A percentile compares a stretch with the other conserved stretches of the same genome.
These are phyloP conservation scores for Megalurothrips usitatus DNA, from an alignment of 2,888 invertebrate genomes.

Conservation along the genomic window DNA sequence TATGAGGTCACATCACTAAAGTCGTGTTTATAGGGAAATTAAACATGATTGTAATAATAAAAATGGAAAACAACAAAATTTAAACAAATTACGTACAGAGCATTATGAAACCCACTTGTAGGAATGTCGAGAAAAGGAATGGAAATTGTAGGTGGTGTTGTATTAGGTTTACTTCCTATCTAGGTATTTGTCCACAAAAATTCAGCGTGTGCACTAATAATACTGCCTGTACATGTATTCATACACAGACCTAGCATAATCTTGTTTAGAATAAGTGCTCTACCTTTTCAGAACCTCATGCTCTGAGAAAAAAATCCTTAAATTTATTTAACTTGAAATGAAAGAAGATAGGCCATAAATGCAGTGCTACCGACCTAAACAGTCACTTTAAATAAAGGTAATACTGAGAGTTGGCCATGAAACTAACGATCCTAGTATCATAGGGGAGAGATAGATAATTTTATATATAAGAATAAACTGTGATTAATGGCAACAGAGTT, in stretches of 20 bases:
- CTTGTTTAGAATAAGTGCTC: slow-evolving; percentile 27
- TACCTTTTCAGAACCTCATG: neutral
- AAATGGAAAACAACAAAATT: neutral
- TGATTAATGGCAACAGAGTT: slow-evolving; percentile 22
- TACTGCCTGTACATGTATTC: slow-evolving; percentile 11
- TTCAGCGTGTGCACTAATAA: slow-evolving; percentile 13
- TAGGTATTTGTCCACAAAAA: slow-evolving; percentile 16
- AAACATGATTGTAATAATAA: neutral
- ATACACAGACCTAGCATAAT: slow-evolving; percentile 10
- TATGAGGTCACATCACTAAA: slow-evolving; percentile 7
- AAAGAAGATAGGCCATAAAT: slow-evolving; percentile 16
- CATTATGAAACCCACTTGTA: neutral
- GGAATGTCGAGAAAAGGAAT: slow-evolving; percentile 2
- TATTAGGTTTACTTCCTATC: neutral
- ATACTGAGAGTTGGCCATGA: slow-evolving; percentile 26
- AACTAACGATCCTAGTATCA: slow-evolving; percentile 6
- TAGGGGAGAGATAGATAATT: slow-evolving; percentile 1
- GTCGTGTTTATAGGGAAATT: neutral
- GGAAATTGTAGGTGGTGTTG: neutral
- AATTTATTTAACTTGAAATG: slow-evolving; percentile 28
- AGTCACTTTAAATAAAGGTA: slow-evolving; percentile 25
- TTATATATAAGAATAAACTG: slow-evolving; percentile 20
- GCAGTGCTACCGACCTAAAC: slow-evolving; percentile 20
- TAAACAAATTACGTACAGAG: neutral
- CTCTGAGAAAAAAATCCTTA: slow-evolving; percentile 3